These are phyloP conservation scores for Pyrrhosoma nymphula DNA, from an alignment of 2,888 invertebrate genomes.

Conservation along the genomic window DNA sequence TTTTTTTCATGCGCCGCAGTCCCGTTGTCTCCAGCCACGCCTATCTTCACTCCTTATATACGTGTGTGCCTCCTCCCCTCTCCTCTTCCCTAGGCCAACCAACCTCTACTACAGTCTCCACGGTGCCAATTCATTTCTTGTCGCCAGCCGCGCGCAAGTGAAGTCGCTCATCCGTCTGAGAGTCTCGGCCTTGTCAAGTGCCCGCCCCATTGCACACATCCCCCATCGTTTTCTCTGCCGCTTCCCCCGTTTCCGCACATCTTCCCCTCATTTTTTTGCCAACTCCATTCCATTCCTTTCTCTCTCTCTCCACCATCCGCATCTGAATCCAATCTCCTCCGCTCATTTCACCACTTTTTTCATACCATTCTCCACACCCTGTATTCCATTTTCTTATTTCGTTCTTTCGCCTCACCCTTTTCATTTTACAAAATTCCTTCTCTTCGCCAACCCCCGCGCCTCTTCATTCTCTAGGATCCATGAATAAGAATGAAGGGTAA, in stretches of 20 bases:
- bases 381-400: no score
- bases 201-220: neutral
- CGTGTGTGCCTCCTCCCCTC: neutral
- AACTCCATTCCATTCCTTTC: neutral
- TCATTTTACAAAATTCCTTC: no score
- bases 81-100: neutral
- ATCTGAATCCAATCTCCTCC: neutral
- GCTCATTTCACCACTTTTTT: neutral
- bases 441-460: no score
- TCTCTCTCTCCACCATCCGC: neutral
- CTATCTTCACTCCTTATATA: no score
- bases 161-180: neutral
- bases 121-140: conserved; percentile 27
- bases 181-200: neutral
- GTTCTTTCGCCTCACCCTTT: no score
- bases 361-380: no score
- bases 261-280: neutral
- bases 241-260: neutral
- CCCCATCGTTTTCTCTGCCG: neutral
- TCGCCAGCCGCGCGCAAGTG: neutral
- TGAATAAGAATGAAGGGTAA: no score
- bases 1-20: neutral
- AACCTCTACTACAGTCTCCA: neutral
- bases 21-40: neutral
- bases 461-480: no score